These are phyloP conservation scores for Toxostoma redivivum DNA, from an alignment of 2,113 vertebrate genomes.

Conservation along the genomic window DNA sequence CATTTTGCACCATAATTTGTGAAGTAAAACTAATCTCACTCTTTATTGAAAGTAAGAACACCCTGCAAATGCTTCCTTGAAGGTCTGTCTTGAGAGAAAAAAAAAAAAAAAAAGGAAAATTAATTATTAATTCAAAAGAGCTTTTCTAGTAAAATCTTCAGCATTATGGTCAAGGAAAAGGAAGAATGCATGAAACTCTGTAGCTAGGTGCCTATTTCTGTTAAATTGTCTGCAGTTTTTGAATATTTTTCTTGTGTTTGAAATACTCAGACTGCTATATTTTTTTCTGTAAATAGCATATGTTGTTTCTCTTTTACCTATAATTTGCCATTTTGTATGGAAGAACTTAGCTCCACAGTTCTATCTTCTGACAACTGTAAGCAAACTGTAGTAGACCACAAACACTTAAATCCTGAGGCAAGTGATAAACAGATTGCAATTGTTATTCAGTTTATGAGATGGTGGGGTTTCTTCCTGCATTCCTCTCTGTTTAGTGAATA, in stretches of 20 bases:
- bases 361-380: neutral
- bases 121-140: neutral
- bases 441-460: neutral
- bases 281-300: neutral
- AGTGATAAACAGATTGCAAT: slow-evolving; percentile 1
- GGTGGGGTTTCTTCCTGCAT: neutral
- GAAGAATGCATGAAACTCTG: neutral
- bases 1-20: neutral
- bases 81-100: neutral
- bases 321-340: neutral
- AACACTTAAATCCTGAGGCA: neutral
- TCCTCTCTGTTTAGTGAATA: neutral
- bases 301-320: neutral
- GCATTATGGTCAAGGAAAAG: neutral
- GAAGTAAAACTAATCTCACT: neutral
- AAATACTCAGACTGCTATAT: neutral
- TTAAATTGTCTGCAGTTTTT: neutral
- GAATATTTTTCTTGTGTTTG: neutral
- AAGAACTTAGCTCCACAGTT: neutral
- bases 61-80: neutral
- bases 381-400: neutral
- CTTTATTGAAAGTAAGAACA: neutral
- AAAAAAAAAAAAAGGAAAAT: neutral
- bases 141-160: neutral
- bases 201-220: neutral